phyloP scores from a whole-genome alignment of 2,888 invertebrate species.

The Apotomis capreana region DNA sequence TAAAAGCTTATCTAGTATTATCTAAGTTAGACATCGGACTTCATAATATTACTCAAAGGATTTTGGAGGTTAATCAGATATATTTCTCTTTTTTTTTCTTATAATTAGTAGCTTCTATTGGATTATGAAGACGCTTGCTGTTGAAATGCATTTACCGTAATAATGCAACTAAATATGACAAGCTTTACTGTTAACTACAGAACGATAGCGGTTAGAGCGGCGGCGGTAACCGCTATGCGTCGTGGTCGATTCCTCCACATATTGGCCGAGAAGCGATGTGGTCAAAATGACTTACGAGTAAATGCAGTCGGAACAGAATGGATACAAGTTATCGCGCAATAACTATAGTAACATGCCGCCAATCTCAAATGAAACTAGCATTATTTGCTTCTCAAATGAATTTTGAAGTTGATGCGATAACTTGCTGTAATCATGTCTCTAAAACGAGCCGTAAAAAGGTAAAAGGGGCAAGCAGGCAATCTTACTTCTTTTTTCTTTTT shows the following conservation, averaged over 20 bases:
- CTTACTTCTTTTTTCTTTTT: conserved; percentile 99
- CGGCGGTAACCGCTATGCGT: conserved; percentile 71
- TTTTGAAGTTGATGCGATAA: conserved; percentile 78
- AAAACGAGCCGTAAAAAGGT: conserved; percentile 82
- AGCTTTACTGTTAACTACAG: conserved; percentile 66
- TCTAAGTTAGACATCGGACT: conserved; percentile 42
- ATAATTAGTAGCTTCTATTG: conserved; percentile 26
- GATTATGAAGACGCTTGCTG: conserved; percentile 31
- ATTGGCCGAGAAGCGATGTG: conserved; percentile 80
- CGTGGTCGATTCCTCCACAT: conserved; percentile 58
- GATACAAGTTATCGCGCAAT: conserved; percentile 79
- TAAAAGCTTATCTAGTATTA: conserved; percentile 51
- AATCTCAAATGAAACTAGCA: conserved; percentile 61
- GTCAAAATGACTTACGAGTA: conserved; percentile 64
- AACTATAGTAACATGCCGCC: conserved; percentile 60
- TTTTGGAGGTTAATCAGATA: neutral
- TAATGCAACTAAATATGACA: conserved; percentile 76
- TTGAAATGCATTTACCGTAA: conserved; percentile 47
- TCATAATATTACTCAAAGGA: conserved; percentile 5
- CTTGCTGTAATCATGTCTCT: conserved; percentile 75
- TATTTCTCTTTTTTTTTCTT: neutral
- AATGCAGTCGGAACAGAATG: conserved; percentile 74
- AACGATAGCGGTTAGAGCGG: conserved; percentile 69
- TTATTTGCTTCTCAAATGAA: conserved; percentile 59
- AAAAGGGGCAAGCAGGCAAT: conserved; percentile 86